These are phyloP conservation scores for Drosophila flavopinicola DNA, from an alignment of 2,888 invertebrate species.

Conservation along the genomic window DNA sequence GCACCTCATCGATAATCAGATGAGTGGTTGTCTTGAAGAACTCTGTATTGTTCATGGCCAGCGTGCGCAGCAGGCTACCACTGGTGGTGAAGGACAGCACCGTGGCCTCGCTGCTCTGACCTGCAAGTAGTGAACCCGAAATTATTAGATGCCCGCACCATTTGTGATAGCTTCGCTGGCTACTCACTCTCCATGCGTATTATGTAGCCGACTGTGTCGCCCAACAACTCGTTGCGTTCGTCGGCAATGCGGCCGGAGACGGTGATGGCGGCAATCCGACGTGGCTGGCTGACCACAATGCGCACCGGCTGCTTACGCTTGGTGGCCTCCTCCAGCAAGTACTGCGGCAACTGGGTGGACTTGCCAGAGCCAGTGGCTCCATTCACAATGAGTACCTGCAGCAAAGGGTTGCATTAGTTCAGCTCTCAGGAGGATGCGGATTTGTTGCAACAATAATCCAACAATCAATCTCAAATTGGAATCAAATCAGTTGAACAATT, in stretches of 20 bases:
- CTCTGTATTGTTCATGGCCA: conserved; percentile 89
- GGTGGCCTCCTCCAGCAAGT: conserved; percentile 91
- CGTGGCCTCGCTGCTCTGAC: conserved; percentile 71
- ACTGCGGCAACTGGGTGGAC: conserved; percentile 98
- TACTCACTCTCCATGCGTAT: conserved; percentile 91
- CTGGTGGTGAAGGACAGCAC: conserved; percentile 82
- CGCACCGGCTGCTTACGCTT: conserved; percentile 88
- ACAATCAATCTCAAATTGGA: too few relatives aligned
- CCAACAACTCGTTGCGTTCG: conserved; percentile 89
- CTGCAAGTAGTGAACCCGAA: conserved; percentile 55
- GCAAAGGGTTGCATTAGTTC: background rate
- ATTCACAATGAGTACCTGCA: conserved; percentile 89
- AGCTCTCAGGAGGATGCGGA: too few relatives aligned
- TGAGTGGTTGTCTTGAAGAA: conserved; percentile 87
- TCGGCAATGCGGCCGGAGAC: conserved; percentile 93
- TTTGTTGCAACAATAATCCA: too few relatives aligned
- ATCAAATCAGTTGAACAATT: too few relatives aligned
- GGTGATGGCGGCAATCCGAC: conserved; percentile 94
- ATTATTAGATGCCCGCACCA: too few relatives aligned
- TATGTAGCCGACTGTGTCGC: conserved; percentile 93
- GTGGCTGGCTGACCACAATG: conserved; percentile 96
- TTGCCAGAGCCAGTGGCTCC: conserved; percentile 97
- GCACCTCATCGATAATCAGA: conserved; percentile 96
- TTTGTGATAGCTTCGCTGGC: background rate
- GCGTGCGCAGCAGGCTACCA: conserved; percentile 88